Conservation (phyloP, 2,797 vertebrate species). For the Pitangus sulphuratus region DNA sequence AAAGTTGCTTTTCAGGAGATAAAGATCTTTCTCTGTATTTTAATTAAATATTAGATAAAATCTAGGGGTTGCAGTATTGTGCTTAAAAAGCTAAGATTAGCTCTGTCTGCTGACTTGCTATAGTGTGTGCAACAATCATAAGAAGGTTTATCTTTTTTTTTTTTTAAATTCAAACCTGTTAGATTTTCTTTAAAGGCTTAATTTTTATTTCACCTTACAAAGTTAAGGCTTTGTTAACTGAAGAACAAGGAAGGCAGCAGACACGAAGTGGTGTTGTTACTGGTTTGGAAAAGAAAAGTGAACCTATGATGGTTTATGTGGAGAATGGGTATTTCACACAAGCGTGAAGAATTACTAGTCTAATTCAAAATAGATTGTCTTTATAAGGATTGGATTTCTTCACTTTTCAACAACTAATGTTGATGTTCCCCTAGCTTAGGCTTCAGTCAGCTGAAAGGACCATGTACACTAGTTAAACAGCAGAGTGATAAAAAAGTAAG, state of each 20-base stretch:
- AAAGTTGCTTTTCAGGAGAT: constrained; percentile 14
- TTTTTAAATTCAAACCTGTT: background rate
- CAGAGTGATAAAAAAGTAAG: background rate
- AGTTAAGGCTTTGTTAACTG: background rate
- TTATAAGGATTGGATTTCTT: background rate
- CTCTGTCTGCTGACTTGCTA: background rate
- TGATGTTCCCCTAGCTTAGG: background rate
- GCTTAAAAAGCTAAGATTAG: background rate
- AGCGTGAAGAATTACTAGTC: background rate
- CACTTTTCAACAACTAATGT: background rate
- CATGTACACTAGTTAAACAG: background rate
- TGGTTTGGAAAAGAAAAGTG: background rate
- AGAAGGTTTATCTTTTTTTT: background rate
- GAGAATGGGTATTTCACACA: background rate
- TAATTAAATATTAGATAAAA: constrained; percentile 57
- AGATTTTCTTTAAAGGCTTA: background rate
- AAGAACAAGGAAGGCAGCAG: background rate
- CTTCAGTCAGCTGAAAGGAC: background rate
- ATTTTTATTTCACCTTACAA: background rate
- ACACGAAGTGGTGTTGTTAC: background rate
- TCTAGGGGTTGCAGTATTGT: background rate
- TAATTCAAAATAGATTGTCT: background rate
- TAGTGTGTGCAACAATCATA: background rate
- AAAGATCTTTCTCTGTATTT: constrained; percentile 19
- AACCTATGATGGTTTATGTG: background rate